These are phyloP conservation scores for Goniozus legneri DNA, from an alignment of 1,140 invertebrate species.

Conservation along the genomic window DNA sequence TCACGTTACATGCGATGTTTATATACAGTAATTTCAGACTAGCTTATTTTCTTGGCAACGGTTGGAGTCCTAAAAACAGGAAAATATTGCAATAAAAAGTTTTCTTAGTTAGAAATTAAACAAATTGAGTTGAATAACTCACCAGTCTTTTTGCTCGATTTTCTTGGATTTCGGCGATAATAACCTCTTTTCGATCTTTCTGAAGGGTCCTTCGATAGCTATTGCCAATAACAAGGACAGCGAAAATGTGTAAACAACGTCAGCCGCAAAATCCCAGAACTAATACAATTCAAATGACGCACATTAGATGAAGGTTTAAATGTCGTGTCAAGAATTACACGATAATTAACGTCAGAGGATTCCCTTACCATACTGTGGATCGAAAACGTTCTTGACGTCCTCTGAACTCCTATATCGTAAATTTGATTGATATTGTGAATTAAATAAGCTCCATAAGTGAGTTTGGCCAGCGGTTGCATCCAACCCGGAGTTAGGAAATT, in stretches of 20 bases:
- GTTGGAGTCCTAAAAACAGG: slow-evolving; percentile 2
- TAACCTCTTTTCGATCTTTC: slow-evolving; percentile 34
- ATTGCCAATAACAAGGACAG: slow-evolving; percentile 33
- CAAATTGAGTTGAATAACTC: neutral
- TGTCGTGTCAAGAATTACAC: too few relatives aligned
- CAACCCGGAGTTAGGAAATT: slow-evolving; percentile 32
- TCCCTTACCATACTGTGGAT: slow-evolving; percentile 26
- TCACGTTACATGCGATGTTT: too few relatives aligned
- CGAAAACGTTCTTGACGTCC: slow-evolving; percentile 27
- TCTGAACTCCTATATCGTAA: slow-evolving; percentile 26
- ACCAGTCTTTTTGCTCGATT: neutral
- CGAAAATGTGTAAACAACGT: slow-evolving; percentile 27
- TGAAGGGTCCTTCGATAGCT: slow-evolving; percentile 34
- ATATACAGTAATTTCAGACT: slow-evolving; percentile 3
- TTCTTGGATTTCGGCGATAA: slow-evolving; percentile 19
- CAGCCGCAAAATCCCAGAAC: slow-evolving; percentile 30
- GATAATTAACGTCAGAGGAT: too few relatives aligned
- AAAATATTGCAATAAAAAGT: neutral
- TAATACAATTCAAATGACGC: neutral
- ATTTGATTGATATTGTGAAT: slow-evolving; percentile 41
- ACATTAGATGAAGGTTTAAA: too few relatives aligned
- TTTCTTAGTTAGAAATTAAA: neutral
- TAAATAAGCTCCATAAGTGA: slow-evolving; percentile 68
- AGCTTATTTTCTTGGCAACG: slow-evolving; percentile 5
- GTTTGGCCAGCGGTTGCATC: slow-evolving; percentile 57